A percentile compares a stretch with the other conserved stretches of the same genome.
phyloP scores from a whole-genome alignment of 2,888 invertebrate genomes.

The Agonopterix subpropinquella region DNA sequence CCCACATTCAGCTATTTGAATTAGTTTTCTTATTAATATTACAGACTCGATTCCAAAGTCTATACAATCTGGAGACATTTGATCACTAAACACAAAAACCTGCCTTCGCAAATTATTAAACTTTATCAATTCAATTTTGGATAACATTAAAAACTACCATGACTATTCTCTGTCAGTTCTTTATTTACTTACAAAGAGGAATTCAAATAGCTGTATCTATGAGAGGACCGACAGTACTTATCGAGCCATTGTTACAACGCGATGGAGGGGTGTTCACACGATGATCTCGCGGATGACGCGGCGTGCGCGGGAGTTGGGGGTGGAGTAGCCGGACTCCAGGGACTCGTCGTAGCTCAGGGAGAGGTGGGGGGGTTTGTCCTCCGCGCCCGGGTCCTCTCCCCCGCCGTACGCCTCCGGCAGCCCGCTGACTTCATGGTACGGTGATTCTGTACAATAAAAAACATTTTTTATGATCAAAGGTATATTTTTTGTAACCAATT shows the following conservation, averaged over 20 bases:
- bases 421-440: constrained; percentile 95
- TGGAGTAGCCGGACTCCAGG: constrained; percentile 94
- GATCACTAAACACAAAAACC: too few relatives aligned
- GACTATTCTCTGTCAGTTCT: not conserved
- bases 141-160: too few relatives aligned
- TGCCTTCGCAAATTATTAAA: too few relatives aligned
- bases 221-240: too few relatives aligned
- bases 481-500: too few relatives aligned
- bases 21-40: too few relatives aligned
- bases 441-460: constrained; percentile 81
- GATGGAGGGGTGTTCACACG: constrained; percentile 75
- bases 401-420: constrained; percentile 90
- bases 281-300: constrained; percentile 96
- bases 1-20: too few relatives aligned
- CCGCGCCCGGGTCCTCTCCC: constrained; percentile 82
- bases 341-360: constrained; percentile 95
- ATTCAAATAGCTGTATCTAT: not conserved
- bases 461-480: too few relatives aligned
- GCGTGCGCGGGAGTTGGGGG: constrained; percentile 93
- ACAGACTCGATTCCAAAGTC: too few relatives aligned
- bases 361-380: constrained; percentile 90
- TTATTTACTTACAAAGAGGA: not conserved
- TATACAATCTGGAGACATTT: too few relatives aligned
- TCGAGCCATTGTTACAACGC: too few relatives aligned
- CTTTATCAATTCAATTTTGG: too few relatives aligned